Evolutionary conservation across 2,888 invertebrate species (phyloP).

Genomic region (Agrotis clavis): DNA sequence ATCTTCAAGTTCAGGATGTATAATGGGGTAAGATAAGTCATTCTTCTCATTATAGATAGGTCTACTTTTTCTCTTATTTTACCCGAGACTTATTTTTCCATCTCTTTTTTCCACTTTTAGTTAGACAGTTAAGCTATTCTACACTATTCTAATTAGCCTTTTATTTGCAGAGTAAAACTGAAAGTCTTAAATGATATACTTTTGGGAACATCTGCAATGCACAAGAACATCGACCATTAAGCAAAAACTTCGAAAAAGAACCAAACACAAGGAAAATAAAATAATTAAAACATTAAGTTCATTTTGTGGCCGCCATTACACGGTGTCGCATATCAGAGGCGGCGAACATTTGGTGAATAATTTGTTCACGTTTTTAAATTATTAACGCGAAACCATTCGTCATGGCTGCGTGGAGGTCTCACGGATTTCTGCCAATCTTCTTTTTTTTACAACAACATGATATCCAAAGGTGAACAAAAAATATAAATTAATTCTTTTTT

Average conservation of each 20-base stretch:
- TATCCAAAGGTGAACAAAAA: constrained; percentile 23
- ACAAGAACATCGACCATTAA: neutral
- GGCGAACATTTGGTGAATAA: constrained; percentile 81
- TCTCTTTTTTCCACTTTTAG: too few relatives aligned
- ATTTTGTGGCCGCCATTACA: constrained; percentile 68
- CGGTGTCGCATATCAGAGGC: constrained; percentile 81
- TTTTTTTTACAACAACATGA: constrained; percentile 36
- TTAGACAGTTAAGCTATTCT: too few relatives aligned
- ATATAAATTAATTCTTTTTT: constrained; percentile 28
- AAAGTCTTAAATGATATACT: neutral
- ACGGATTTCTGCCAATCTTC: constrained; percentile 41
- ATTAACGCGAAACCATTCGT: constrained; percentile 73
- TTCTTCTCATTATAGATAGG: too few relatives aligned
- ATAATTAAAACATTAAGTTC: constrained; percentile 54
- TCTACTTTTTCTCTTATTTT: too few relatives aligned
- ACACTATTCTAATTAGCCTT: neutral
- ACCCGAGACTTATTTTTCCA: too few relatives aligned
- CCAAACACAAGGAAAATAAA: constrained; percentile 49
- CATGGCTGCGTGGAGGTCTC: constrained; percentile 64
- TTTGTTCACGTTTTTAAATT: constrained; percentile 83
- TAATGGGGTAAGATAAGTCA: too few relatives aligned
- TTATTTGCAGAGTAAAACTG: neutral
- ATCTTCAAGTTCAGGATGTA: too few relatives aligned
- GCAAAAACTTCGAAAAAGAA: constrained; percentile 1
- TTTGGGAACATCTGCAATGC: neutral